Conservation (phyloP, 2,888 invertebrate genomes). For the Ectemnius cavifrons region DNA sequence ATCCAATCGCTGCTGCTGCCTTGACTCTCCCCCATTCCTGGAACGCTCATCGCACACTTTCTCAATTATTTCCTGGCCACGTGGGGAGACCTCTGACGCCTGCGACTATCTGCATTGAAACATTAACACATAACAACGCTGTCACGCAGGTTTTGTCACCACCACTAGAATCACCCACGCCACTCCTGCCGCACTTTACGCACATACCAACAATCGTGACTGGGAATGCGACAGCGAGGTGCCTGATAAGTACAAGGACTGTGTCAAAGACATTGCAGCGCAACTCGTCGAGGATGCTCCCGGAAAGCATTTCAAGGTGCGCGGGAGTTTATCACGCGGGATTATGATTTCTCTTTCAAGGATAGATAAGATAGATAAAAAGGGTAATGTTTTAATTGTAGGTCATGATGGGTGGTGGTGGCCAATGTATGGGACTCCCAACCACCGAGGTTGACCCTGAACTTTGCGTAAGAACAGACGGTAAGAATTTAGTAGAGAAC, state of each 20-base stretch:
- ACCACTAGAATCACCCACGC: constrained; percentile 84
- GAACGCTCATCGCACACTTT: neutral
- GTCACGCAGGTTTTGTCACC: constrained; percentile 81
- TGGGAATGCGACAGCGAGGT: constrained; percentile 81
- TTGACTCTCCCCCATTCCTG: constrained; percentile 3
- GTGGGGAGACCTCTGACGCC: neutral
- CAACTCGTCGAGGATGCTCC: constrained; percentile 83
- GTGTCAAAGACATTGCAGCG: constrained; percentile 81
- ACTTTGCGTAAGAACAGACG: constrained; percentile 79
- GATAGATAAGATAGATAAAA: neutral
- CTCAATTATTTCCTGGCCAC: neutral
- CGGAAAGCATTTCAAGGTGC: constrained; percentile 81
- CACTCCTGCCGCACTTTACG: constrained; percentile 82
- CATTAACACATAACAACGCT: neutral
- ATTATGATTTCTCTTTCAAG: neutral
- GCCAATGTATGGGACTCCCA: constrained; percentile 75
- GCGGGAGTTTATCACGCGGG: neutral
- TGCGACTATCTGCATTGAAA: neutral
- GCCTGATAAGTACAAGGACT: constrained; percentile 71
- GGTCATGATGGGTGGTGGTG: constrained; percentile 83
- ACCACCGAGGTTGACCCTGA: constrained; percentile 68
- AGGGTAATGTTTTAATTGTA: constrained; percentile 48
- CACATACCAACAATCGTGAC: constrained; percentile 80
- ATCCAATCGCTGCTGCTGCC: neutral
- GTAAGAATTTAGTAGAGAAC: constrained; percentile 80